A percentile compares a stretch with the other conserved stretches of the same genome.
phyloP scores from a whole-genome alignment of 2,113 vertebrate species.

The Axis porcinus region DNA sequence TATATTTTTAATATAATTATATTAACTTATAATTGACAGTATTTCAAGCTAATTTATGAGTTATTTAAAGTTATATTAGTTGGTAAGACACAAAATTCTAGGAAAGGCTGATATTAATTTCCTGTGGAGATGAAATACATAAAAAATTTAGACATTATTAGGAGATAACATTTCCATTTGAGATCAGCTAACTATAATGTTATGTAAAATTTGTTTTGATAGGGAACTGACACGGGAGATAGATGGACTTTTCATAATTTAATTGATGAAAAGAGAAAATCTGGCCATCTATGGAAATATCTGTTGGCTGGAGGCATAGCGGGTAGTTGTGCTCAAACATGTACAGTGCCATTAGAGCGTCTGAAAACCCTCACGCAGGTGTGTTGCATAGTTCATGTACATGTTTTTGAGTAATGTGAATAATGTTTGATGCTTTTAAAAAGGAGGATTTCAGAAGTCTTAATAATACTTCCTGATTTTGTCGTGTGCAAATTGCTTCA shows the following conservation, averaged over 20 bases:
- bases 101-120: background rate
- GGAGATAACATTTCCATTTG: background rate
- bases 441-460: background rate
- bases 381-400: background rate
- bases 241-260: conserved; percentile 91
- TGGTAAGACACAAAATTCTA: background rate
- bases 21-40: background rate
- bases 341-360: conserved; percentile 87
- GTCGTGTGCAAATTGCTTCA: background rate
- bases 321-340: conserved; percentile 86
- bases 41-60: background rate
- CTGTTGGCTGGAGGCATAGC: conserved; percentile 86
- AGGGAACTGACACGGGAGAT: conserved; percentile 91
- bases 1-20: background rate
- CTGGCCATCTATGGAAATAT: conserved; percentile 89
- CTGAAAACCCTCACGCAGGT: conserved; percentile 94
- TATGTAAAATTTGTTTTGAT: background rate
- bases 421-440: background rate
- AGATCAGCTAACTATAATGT: background rate
- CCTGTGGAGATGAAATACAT: background rate
- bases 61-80: background rate
- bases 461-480: background rate
- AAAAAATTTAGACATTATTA: background rate
- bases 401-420: background rate
- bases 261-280: conserved; percentile 88